Base-by-base conservation (phyloP, 2,113 vertebrate genomes). In the Monopterus albus region DNA sequence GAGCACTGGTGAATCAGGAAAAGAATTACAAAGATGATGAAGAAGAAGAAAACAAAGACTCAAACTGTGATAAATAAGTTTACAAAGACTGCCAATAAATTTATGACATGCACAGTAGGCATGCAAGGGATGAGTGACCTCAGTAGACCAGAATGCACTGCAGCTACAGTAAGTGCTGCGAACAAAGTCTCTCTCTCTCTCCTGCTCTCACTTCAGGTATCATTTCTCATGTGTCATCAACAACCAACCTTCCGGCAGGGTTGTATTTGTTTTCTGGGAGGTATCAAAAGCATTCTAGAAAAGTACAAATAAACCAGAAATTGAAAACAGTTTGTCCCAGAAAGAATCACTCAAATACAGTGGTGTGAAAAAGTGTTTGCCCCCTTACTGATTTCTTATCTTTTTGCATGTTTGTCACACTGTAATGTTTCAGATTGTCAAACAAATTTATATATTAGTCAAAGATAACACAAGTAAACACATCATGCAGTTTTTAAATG, bases 311-410 rank as follows among this genome's bases (percentile, higher is more conserved):
- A 47, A 53, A 59, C 35, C 23, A 57, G 60, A 59, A 53, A 47
- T 2, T 53, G 7, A 6, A 66, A 69, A 47, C 35, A 29, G 6
- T 13, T 43, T 2, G 2, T 39, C 25, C 25, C 18, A 20, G n/a
- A 0, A 20, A 45, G 17, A 50, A 73, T 71, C 15, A 3, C 28
- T 64, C 65, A 56, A 72, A 69, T 79, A 52, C 7, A n/a, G n/a
- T n/a, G n/a, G n/a, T n/a, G n/a, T n/a, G n/a, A n/a, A n/a, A n/a
- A n/a, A n/a, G n/a, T n/a, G n/a, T n/a, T n/a, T n/a, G n/a, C n/a
- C n/a, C n/a, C n/a, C n/a, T n/a, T n/a, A n/a, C n/a, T n/a, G n/a
- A n/a, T n/a, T n/a, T n/a, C n/a, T n/a, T n/a, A n/a, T n/a, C n/a
- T n/a, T n/a, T n/a, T n/a, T n/a, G n/a, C n/a, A n/a, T n/a, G n/a